Evolutionary conservation across 2,888 invertebrate genomes (phyloP).

Genomic region (Coelopa pilipes): DNA sequence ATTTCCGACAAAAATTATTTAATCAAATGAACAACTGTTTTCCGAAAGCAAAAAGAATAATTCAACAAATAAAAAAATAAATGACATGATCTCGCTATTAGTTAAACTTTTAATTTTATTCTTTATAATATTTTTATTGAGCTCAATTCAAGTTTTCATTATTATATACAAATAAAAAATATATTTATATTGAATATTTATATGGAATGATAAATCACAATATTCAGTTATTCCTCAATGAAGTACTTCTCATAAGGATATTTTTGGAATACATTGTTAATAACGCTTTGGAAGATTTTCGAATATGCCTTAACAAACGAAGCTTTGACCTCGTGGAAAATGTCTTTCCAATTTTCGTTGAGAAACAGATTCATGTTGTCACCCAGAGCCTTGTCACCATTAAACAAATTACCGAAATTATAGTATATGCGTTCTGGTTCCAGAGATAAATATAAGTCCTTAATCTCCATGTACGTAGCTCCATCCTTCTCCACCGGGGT

Average conservation of each 20-base stretch:
- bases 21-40: too few species aligned
- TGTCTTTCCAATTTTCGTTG: slow-evolving; percentile 67
- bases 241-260: slow-evolving; percentile 50
- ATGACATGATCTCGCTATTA: too few species aligned
- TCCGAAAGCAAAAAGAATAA: too few species aligned
- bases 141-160: too few species aligned
- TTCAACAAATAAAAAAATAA: too few species aligned
- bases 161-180: too few species aligned
- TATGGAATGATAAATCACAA: too few species aligned
- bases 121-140: too few species aligned
- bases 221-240: too few species aligned
- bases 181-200: too few species aligned
- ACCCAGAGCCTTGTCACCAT: slow-evolving; percentile 66
- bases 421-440: slow-evolving; percentile 47
- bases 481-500: slow-evolving; percentile 43
- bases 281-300: slow-evolving; percentile 56
- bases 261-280: slow-evolving; percentile 63
- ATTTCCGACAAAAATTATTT: too few species aligned
- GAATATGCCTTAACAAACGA: slow-evolving; percentile 54
- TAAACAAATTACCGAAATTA: slow-evolving; percentile 65
- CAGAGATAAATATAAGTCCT: slow-evolving; percentile 39
- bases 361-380: slow-evolving; percentile 67
- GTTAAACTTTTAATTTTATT: too few species aligned
- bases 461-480: slow-evolving; percentile 45
- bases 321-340: slow-evolving; percentile 41